Conservation (phyloP, 2,888 invertebrate species). For the Acanthosepion pharaonis region DNA sequence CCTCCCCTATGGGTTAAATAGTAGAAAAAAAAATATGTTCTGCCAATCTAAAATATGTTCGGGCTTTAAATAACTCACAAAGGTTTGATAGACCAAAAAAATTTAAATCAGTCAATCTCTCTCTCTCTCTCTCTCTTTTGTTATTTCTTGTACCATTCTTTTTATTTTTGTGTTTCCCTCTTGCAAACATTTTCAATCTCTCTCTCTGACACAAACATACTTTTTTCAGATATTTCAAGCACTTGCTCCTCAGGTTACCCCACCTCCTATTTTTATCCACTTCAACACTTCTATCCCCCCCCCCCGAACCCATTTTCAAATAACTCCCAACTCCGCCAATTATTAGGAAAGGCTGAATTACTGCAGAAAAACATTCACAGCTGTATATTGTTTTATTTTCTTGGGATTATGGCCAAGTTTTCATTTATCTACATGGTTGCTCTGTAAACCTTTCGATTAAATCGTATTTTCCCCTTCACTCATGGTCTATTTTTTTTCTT, state of each 20-base stretch:
- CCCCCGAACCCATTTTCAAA: neutral
- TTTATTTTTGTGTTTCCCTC: too few species aligned
- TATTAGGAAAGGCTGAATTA: neutral
- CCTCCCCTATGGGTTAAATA: too few species aligned
- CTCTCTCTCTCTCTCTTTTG: too few species aligned
- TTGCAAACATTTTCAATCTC: neutral
- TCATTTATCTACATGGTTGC: neutral
- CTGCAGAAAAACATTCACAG: neutral
- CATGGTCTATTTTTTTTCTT: too few species aligned
- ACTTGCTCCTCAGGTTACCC: neutral
- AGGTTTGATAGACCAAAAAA: too few species aligned
- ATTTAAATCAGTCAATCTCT: too few species aligned
- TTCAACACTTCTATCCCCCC: neutral
- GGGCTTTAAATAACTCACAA: too few species aligned
- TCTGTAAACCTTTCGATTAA: neutral
- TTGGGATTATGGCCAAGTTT: neutral
- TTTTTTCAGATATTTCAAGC: too few species aligned
- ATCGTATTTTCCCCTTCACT: neutral
- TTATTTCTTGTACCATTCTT: too few species aligned
- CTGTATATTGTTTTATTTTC: neutral
- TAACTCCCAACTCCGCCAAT: neutral
- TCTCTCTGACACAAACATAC: too few species aligned
- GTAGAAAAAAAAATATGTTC: too few species aligned
- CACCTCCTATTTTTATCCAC: neutral
- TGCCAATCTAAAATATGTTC: too few species aligned